Evolutionary conservation across 2,113 vertebrate species (phyloP).

Genomic region (Rhinopomastus cyanomelas): DNA sequence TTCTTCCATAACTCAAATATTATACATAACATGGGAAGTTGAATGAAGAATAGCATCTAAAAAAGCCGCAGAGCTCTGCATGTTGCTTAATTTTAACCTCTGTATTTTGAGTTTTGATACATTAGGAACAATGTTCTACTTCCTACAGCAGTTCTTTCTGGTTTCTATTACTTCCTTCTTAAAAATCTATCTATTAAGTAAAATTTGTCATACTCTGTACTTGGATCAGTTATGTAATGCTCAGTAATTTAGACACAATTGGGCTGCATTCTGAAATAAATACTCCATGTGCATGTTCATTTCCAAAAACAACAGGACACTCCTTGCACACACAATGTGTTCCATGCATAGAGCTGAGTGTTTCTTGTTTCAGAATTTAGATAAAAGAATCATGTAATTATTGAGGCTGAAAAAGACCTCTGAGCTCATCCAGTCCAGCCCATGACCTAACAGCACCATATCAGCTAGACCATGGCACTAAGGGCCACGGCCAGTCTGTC

Average conservation of each 20-base stretch:
- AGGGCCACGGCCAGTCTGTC: too few species aligned
- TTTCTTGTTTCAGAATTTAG: neutral
- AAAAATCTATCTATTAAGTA: neutral
- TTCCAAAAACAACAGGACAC: neutral
- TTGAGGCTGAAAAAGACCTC: too few species aligned
- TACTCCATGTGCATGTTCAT: neutral
- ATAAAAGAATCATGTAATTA: too few species aligned
- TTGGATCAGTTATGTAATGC: neutral
- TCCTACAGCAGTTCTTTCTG: neutral
- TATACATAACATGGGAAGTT: neutral
- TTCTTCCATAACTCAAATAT: neutral
- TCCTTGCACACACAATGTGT: neutral
- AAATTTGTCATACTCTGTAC: neutral
- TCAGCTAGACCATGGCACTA: too few species aligned
- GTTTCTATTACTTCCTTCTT: neutral
- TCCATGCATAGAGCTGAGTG: neutral
- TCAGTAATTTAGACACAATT: neutral
- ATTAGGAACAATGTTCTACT: neutral
- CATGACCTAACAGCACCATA: too few species aligned
- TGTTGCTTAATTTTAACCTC: neutral
- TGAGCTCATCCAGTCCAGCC: too few species aligned
- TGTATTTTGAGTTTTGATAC: neutral
- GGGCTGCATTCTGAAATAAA: neutral
- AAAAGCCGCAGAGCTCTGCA: neutral
- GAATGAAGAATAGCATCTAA: slow-evolving; percentile 1